Base-by-base conservation (phyloP, 2,113 vertebrate species). In the Mustelus asterias region DNA sequence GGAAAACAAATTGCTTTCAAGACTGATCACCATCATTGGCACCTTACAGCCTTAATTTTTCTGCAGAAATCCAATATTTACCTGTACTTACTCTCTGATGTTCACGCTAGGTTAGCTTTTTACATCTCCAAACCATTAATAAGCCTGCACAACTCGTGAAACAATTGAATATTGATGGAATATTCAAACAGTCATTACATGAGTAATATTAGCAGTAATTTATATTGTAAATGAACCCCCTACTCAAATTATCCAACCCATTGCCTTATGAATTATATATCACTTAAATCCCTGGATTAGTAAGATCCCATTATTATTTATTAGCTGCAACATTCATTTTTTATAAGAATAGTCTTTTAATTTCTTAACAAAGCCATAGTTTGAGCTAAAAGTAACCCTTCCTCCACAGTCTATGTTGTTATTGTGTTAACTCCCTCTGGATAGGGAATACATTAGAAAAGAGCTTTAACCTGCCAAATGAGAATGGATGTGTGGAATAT, bases 181-280 rank as follows among this genome's bases (percentile, higher is more conserved):
- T 94, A 95, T 72, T 72, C 94, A 93, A 93, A 65, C 89, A 95
- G 67, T 76, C 94, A 76, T 95, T 95, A 95, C 69, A 95, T 95
- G 67, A 95, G 94, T 95, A 76, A 95, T 95, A 95, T 95, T 95
- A 95, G 69, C 94, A 54, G 67, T 95, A 95, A 95, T 95, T 95
- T 95, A 69, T 95, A 95, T 95, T 72, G 94, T 95, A 95, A 72
- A 95, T 95, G 41, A 95, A 95, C 94, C 94, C 44, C 69, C 94
- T 48, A 95, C 94, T 95, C 67, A 76, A 95, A 95, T 95, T 95
- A 95, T 95, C 94, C 94, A 70, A 48, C 67, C 94, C 69, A 48
- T 33, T 72, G 94, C 69, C 4, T 95, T 95, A 95, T 95, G 72
- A 95, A 95, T 95, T 95, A 95, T 95, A 95, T 95, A 95, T 95